Evolutionary conservation across 1,140 invertebrate genomes (phyloP).

Genomic region (Sycobia sp.): DNA sequence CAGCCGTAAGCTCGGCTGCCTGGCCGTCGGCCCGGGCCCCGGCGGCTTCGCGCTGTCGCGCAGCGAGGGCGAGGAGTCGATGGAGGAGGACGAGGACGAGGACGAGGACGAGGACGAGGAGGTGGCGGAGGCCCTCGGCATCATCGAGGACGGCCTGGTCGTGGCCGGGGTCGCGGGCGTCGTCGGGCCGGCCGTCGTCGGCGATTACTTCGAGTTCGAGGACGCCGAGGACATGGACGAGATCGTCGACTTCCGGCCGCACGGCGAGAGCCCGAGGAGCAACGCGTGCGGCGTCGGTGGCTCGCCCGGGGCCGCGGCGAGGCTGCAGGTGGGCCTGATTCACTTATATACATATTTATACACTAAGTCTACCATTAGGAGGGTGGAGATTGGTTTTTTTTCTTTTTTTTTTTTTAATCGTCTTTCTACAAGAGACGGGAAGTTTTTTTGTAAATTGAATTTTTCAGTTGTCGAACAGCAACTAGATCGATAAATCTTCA

Average conservation of each 20-base stretch:
- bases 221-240: slow-evolving; percentile 58
- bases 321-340: slow-evolving; percentile 21
- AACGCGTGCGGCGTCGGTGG: background rate
- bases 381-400: too few relatives aligned
- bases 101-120: slow-evolving; percentile 47
- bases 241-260: slow-evolving; percentile 57
- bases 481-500: too few relatives aligned
- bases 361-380: too few relatives aligned
- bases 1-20: slow-evolving; percentile 18
- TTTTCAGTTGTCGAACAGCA: too few relatives aligned
- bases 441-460: too few relatives aligned
- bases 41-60: slow-evolving; percentile 46
- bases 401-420: too few relatives aligned
- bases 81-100: slow-evolving; percentile 48
- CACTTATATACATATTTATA: too few relatives aligned
- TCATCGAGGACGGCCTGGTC: slow-evolving; percentile 28
- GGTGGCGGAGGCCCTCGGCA: slow-evolving; percentile 35
- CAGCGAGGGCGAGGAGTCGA: slow-evolving; percentile 52
- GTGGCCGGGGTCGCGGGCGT: too few relatives aligned
- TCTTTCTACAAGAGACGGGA: too few relatives aligned
- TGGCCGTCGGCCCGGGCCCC: slow-evolving; percentile 13
- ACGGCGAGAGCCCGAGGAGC: slow-evolving; percentile 48
- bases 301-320: background rate
- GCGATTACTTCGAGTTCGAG: slow-evolving; percentile 52
- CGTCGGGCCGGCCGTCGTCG: background rate